Base-by-base conservation (phyloP, 1,140 invertebrate genomes). In the Ceratina calcarata region DNA sequence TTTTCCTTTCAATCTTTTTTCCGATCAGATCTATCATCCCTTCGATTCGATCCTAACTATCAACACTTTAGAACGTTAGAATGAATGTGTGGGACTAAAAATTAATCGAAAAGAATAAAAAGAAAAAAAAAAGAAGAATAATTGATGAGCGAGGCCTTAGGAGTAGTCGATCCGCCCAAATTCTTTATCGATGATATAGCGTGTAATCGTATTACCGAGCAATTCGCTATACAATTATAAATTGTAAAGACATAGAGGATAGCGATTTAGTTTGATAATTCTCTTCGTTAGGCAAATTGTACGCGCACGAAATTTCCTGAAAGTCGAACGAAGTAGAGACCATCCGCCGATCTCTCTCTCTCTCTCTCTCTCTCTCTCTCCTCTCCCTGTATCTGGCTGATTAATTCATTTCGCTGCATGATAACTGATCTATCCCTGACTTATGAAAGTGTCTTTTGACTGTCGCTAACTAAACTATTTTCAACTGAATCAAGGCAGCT, bases 81-180 rank as follows among this genome's bases (percentile, higher is more conserved):
- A 82, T 82, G 87, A 87, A 88, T 91, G 86, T 85, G 85, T 87
- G 89, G 86, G 87, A 91, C 86, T 91, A 91, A 91, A 45, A 10
- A 45, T 82, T 84, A 74, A 78, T 68, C 72, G 61, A 74, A 82
- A 45, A 45, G 87, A 91, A 85, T 90, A 91, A 91, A 45, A 10
- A 45, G 7, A 10, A 45, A 45, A 45, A 45, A 45, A 10, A 71
- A 78, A 62, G 66, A 58, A 74, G 80, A 83, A 89, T 88, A 85
- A 91, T 92, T 92, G 81, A 91, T 91, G 89, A 93, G 92, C 83
- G 92, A 93, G 92, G 92, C 92, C 92, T 93, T 93, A 93, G 92
- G 88, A 90, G 88, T 93, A 93, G 91, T 91, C 89, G 88, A 93
- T 93, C 92, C 92, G 91, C 92, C 92, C 92, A 92, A 45, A 91